Base-by-base conservation (phyloP, 1,140 invertebrate species). In the Teleogryllus occipitalis region DNA sequence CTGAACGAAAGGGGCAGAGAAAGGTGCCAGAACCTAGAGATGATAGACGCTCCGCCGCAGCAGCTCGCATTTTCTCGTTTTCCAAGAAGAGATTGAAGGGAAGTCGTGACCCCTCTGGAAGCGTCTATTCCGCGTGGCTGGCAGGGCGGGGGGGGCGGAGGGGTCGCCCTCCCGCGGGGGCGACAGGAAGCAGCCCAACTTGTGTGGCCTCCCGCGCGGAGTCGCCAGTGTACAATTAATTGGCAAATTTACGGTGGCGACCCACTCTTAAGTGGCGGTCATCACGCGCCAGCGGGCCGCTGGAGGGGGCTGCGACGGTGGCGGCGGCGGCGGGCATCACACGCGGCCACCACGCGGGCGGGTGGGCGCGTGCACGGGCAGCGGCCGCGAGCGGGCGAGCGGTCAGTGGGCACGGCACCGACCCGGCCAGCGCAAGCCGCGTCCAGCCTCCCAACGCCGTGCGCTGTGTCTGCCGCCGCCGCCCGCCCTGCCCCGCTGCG, bases 211-310 rank as follows among this genome's bases (percentile, higher is more conserved):
- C 54, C 54, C 54, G 54, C 10, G 54, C 18, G 54, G 54, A 65
- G 54, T 14, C 10, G 54, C 54, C 54, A 65, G 54, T 39, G 27
- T 65, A 65, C 54, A 65, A 65, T 65, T 65, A 65, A 65, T 65
- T 65, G 54, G 54, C 54, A 65, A 65, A 65, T 65, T 65, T 65
- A 65, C 54, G 54, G 54, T 65, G 54, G 54, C 54, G 54, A 65
- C 54, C 54, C 54, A 7, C 54, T 65, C 54, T 65, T 18, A 65
- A 65, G 54, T 65, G 54, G 54, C 18, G 54, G 54, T 65, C 54
- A 65, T 65, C 54, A 65, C 54, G 54, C 54, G 54, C 54, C 10
- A 65, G 54, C 54, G 54, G 49, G 54, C 27, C 27, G 27, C 27
- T 39, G 27, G 27, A 39, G 27, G 27, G 27, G 27, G 27, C 27